Evolutionary conservation across 2,797 vertebrate species (phyloP), one percentile per base, ranked within the genome.

Genomic region (Glyptemys insculpta): DNA sequence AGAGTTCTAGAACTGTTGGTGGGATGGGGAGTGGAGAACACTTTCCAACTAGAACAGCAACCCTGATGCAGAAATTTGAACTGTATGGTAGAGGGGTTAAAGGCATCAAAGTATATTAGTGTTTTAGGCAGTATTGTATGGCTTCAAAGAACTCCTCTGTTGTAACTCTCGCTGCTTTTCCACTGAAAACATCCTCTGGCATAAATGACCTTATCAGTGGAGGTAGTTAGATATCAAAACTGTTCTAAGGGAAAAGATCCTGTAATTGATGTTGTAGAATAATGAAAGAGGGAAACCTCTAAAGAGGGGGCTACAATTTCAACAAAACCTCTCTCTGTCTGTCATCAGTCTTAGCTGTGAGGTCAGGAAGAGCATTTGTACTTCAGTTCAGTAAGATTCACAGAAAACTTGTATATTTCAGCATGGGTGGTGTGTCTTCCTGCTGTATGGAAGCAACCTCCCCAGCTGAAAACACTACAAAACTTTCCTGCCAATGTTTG

Each of bases 261-360:
- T 78, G 54, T 78, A 23, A 25, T n/a, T 23, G 4, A 5, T 25
- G 47, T 6, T 76, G 44, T 31, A 83, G 68, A 88, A 78, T 74
- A 87, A 15, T 62, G 90, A 79, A 59, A 78, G 74, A 90, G 47
- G 80, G 49, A 86, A 59, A 6, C 12, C 53, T 84, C 68, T 76
- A 89, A 93, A 96, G 85, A 68, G 90, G 81, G 74, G 47, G 47
- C 15, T 89, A 91, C 12, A 79, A 86, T 95, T 93, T 93, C 41
- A 79, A 90, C 79, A 91, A 50, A 94, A 92, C 47, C 47, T 80
- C 1, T 84, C 95, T 49, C 16, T 87, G 80, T 47, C 56, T 90
- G 78, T 89, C 12, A 81, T 31, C 92, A 56, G n/a, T 59, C 23
- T 81, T 83, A 56, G 79, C 88, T 93, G 91, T 62, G 27, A 89